These are phyloP conservation scores for Galerucella nymphaeae DNA, from an alignment of 2,888 invertebrate species.

Conservation along the genomic window DNA sequence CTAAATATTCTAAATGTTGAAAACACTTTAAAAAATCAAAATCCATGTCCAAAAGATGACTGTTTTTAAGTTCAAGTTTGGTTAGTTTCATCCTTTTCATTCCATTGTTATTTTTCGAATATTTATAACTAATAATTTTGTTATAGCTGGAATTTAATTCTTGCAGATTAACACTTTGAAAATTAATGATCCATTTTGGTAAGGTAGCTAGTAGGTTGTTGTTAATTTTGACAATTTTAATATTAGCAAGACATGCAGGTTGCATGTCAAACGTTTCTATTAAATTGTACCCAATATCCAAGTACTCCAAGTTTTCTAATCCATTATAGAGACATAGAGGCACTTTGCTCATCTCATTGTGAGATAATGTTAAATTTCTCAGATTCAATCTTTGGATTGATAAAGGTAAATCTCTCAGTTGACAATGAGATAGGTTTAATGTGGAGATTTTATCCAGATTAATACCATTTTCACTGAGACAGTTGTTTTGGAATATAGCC, in stretches of 20 bases:
- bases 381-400: slow-evolving; percentile 42
- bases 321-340: slow-evolving; percentile 51
- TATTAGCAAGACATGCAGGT: slow-evolving; percentile 46
- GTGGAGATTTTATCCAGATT: slow-evolving; percentile 36
- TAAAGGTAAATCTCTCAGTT: slow-evolving; percentile 44
- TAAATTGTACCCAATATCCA: slow-evolving; percentile 50
- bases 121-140: slow-evolving; percentile 45
- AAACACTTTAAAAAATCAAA: slow-evolving; percentile 48
- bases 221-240: slow-evolving; percentile 47
- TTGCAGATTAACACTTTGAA: slow-evolving; percentile 45
- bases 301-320: slow-evolving; percentile 43
- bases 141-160: slow-evolving; percentile 52
- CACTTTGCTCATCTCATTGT: slow-evolving; percentile 46
- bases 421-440: slow-evolving; percentile 46
- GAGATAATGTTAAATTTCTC: slow-evolving; percentile 46
- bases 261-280: slow-evolving; percentile 47
- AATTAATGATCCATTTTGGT: slow-evolving; percentile 51
- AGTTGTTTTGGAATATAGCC: not conserved
- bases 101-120: slow-evolving; percentile 44
- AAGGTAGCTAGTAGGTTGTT: slow-evolving; percentile 47
- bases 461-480: not conserved
- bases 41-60: slow-evolving; percentile 47
- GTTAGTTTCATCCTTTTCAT: slow-evolving; percentile 41
- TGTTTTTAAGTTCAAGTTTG: slow-evolving; percentile 46
- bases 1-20: slow-evolving; percentile 45